Base-by-base conservation (phyloP, 2,888 invertebrate species). In the Girardia tigrina region DNA sequence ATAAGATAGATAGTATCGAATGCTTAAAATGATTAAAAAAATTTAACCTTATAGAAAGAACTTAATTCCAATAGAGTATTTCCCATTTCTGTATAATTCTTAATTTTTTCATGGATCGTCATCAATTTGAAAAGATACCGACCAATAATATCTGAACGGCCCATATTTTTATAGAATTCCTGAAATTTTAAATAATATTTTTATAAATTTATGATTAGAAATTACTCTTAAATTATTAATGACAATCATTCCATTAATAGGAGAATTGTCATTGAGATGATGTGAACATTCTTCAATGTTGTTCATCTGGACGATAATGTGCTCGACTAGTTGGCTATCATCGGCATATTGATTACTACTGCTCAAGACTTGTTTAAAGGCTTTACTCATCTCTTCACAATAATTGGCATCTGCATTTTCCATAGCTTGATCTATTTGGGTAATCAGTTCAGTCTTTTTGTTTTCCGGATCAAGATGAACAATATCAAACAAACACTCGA, bases 401-500 rank as follows among this genome's bases (percentile, higher is more conserved):
- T 56, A 56, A 56, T 56, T 56, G 2, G 56, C n/a, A 56, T 56
- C n/a, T 8, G 56, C 56, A n/a, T n/a, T 20, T n/a, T 56, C 56
- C 56, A 56, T 56, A 6, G 56, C 56, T n/a, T 56, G 56, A 56
- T 56, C 56, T 6, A 56, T 56, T 23, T 56, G 56, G n/a, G 56
- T 56, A 23, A 56, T 56, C 23, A 56, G n/a, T 56, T 56, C 56
- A n/a, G 56, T 56, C 23, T 56, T 56, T 23, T 56, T 56, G n/a
- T 56, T 56, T 56, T 56, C 56, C n/a, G 20, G 56, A 56, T 56
- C 56, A n/a, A 56, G 23, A 23, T 56, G 56, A 2, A 56, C 56
- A 56, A 56, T 56, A 56, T 56, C 56, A 56, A 56, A 56, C n/a
- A 56, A 56, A n/a, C 56, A 56, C n/a, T 56, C 56, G 23, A 56